Conservation (phyloP, 2,888 invertebrate genomes). For the Dicranocentrus wangi region DNA sequence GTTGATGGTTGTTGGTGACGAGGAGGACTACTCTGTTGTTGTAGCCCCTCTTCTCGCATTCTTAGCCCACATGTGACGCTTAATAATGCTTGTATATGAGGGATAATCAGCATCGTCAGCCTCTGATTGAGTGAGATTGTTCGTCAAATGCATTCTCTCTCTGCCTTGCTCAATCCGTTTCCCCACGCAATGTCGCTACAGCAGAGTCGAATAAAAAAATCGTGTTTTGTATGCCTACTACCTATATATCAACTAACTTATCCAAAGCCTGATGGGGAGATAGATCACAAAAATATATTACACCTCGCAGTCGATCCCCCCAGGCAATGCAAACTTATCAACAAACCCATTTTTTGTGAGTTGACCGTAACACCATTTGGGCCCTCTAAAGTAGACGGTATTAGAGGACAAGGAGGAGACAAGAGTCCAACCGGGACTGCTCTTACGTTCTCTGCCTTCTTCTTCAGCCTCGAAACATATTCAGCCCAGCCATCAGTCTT, state of each 20-base stretch:
- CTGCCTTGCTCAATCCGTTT: not conserved
- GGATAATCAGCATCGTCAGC: not conserved
- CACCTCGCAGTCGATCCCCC: not conserved
- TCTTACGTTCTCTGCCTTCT: not conserved
- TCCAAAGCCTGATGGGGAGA: not conserved
- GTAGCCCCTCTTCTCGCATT: no score
- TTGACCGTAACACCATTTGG: slow-evolving; percentile 25
- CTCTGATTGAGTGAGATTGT: not conserved
- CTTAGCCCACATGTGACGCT: no score
- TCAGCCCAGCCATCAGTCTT: not conserved
- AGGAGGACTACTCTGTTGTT: no score
- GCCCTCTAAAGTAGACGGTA: not conserved
- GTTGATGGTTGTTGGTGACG: not conserved
- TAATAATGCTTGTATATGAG: no score
- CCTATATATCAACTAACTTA: no score
- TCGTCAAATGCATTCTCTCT: not conserved
- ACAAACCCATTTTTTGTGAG: slow-evolving; percentile 36
- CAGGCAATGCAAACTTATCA: slow-evolving; percentile 31
- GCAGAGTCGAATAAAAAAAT: no score
- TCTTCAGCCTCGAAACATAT: not conserved
- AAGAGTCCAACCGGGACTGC: not conserved
- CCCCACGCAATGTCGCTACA: no score
- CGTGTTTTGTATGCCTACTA: no score
- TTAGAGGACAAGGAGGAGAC: no score
- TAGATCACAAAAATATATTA: slow-evolving; percentile 9